phyloP scores from a whole-genome alignment of 2,888 invertebrate genomes.

The Caenorhabditis zanzibari region DNA sequence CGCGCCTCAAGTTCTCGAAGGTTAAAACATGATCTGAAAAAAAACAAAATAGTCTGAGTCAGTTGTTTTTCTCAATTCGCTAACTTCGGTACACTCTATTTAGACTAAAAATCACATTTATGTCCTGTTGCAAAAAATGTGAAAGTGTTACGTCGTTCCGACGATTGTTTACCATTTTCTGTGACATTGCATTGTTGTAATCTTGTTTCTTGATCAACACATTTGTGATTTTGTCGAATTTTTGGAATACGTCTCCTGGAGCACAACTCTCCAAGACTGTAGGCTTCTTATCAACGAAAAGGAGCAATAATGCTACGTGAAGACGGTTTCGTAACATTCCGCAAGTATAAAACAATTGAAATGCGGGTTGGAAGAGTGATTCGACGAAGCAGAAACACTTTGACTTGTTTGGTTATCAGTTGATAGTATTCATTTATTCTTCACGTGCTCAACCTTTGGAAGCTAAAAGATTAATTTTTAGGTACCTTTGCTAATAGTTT shows the following conservation, averaged over 20 bases:
- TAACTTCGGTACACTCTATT: constrained; percentile 15
- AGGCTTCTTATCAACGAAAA: constrained; percentile 36
- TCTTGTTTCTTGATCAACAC: constrained; percentile 12
- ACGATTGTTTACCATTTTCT: neutral
- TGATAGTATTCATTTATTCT: neutral
- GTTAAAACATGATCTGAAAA: constrained; percentile 6
- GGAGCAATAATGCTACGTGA: constrained; percentile 4
- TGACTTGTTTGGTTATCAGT: constrained; percentile 30
- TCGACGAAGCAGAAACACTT: constrained; percentile 7
- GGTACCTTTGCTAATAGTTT: no score
- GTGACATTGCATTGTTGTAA: neutral
- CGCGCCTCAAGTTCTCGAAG: neutral
- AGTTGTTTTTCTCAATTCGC: constrained; percentile 26
- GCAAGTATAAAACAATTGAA: constrained; percentile 33
- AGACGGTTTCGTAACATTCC: constrained; percentile 24
- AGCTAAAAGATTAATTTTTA: neutral
- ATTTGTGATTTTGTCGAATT: neutral
- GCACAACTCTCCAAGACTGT: constrained; percentile 27
- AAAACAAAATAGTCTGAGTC: neutral
- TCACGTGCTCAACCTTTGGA: constrained; percentile 11
- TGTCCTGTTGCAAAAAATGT: constrained; percentile 2
- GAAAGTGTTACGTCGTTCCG: constrained; percentile 19
- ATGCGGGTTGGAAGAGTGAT: neutral
- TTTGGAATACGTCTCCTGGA: constrained; percentile 16
- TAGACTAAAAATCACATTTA: constrained; percentile 29